A percentile compares a stretch with the other conserved stretches of the same genome.
Conservation (phyloP, 2,113 vertebrate genomes). For the Gasterosteus aculeatus region DNA sequence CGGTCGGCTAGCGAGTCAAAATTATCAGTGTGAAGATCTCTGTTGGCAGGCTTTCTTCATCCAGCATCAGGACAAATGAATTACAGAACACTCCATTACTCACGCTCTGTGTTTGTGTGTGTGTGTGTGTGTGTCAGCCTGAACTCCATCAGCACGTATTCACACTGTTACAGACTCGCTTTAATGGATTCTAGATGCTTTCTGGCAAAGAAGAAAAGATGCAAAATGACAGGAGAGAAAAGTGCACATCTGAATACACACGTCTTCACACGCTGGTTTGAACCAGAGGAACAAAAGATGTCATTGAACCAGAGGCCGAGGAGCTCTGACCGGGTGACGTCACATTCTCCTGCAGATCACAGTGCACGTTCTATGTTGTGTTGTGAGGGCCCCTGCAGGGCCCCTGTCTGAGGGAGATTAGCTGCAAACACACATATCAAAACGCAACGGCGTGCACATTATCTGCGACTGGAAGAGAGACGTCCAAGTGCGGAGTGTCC, state of each 20-base stretch:
- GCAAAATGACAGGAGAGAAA: neutral
- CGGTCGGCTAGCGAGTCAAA: neutral
- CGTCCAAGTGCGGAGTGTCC: neutral
- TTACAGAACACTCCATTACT: neutral
- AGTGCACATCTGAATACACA: neutral
- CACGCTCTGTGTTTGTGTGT: conserved; percentile 1
- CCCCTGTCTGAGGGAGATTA: neutral
- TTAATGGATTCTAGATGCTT: neutral
- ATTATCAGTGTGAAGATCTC: neutral
- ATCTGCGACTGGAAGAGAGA: neutral
- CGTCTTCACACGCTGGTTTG: rapidly evolving
- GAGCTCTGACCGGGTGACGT: neutral
- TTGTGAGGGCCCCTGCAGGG: neutral
- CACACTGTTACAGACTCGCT: neutral
- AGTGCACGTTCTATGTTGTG: neutral
- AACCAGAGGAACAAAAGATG: neutral
- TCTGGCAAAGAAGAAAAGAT: neutral
- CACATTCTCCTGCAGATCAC: neutral
- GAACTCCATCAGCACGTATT: neutral
- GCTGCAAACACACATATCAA: neutral
- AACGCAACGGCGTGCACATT: neutral
- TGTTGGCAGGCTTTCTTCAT: neutral
- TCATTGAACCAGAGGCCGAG: neutral
- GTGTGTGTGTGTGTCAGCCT: neutral
- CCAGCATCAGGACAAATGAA: neutral